Percentiles rank a stretch among this genome's conserved stretches.
These are phyloP conservation scores for Trichopria drosophilae DNA, from an alignment of 2,888 invertebrate genomes.

Conservation along the genomic window DNA sequence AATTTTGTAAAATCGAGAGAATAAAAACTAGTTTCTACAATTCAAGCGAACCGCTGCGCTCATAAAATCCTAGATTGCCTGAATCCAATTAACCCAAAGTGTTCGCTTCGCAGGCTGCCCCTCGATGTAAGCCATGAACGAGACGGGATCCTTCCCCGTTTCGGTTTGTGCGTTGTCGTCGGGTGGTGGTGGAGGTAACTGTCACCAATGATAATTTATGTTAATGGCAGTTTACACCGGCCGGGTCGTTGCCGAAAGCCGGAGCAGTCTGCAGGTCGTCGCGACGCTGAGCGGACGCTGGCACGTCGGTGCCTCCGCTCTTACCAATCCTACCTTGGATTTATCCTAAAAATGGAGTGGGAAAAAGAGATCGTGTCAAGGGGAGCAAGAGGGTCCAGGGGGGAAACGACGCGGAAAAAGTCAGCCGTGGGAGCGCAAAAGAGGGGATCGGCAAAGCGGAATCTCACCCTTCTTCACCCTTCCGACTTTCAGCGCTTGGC, in stretches of 20 bases:
- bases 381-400: conserved; percentile 8
- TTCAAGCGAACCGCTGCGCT: too few species aligned
- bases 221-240: conserved; percentile 56
- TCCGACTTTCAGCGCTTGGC: conserved; percentile 44
- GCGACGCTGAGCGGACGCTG: conserved; percentile 49
- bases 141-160: conserved; percentile 35
- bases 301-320: conserved; percentile 1
- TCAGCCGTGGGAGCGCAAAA: background rate
- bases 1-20: too few species aligned
- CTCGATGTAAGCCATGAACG: too few species aligned
- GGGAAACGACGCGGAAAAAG: background rate
- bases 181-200: conserved; percentile 56
- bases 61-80: too few species aligned
- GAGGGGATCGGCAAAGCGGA: conserved; percentile 19
- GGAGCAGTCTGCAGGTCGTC: conserved; percentile 53
- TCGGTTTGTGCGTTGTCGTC: conserved; percentile 30
- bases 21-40: too few species aligned
- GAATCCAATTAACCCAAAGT: too few species aligned
- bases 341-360: background rate
- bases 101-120: too few species aligned
- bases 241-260: conserved; percentile 41
- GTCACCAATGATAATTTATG: conserved; percentile 67
- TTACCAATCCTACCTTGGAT: too few species aligned
- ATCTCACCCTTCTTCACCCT: conserved; percentile 34
- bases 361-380: background rate